phyloP scores from a whole-genome alignment of 2,888 invertebrate genomes.

The Drosophila acutilabella region DNA sequence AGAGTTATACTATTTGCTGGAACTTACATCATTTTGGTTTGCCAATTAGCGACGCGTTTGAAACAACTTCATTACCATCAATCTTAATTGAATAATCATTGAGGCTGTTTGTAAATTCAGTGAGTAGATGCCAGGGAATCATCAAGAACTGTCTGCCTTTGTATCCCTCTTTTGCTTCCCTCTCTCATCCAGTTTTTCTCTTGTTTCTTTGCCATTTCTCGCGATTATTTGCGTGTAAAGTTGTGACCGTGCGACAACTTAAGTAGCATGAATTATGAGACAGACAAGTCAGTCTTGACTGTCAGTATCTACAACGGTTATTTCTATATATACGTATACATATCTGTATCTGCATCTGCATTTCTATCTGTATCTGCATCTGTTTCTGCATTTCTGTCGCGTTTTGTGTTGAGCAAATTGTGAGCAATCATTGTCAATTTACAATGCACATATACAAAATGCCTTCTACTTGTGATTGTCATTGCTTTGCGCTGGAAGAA shows the following conservation, averaged over 20 bases:
- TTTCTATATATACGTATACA: conserved; percentile 31
- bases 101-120: conserved; percentile 56
- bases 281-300: conserved; percentile 38
- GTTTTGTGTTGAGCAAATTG: conserved; percentile 71
- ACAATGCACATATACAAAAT: conserved; percentile 68
- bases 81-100: conserved; percentile 79
- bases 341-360: conserved; percentile 52
- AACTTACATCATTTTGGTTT: conserved; percentile 53
- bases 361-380: conserved; percentile 44
- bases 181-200: neutral
- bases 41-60: conserved; percentile 70
- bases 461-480: conserved; percentile 55
- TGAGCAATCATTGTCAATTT: conserved; percentile 80
- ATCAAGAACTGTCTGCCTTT: conserved; percentile 25
- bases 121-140: conserved; percentile 47
- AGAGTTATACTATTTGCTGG: conserved; percentile 13
- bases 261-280: conserved; percentile 75
- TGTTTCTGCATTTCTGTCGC: conserved; percentile 48
- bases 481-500: conserved; percentile 40
- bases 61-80: conserved; percentile 77
- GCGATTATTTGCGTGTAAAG: conserved; percentile 59
- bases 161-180: neutral
- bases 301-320: conserved; percentile 38
- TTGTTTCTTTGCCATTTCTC: conserved; percentile 22
- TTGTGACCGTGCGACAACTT: conserved; percentile 70